Percentiles rank a stretch among this genome's conserved stretches.
Conservation (phyloP, 1,140 invertebrate genomes). For the Chrysoperla carnea region DNA sequence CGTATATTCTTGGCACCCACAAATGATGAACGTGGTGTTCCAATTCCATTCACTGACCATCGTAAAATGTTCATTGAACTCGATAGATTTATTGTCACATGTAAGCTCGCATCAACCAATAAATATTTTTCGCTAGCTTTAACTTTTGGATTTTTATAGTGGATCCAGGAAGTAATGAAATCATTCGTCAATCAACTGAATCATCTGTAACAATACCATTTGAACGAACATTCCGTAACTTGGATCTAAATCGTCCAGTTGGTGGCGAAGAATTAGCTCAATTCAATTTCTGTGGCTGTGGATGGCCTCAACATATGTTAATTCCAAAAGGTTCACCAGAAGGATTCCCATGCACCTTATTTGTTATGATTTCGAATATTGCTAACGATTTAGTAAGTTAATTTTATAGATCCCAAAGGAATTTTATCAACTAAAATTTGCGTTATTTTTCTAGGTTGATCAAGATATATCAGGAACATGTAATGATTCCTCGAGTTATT, state of each 20-base stretch:
- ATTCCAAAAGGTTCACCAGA: conserved; percentile 24
- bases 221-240: conserved; percentile 39
- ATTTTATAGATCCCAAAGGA: too few species aligned
- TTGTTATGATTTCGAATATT: conserved; percentile 30
- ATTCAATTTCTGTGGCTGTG: conserved; percentile 34
- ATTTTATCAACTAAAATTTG: too few species aligned
- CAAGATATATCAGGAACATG: conserved; percentile 25
- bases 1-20: conserved; percentile 39
- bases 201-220: conserved; percentile 45
- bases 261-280: conserved; percentile 16
- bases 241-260: conserved; percentile 23
- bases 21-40: conserved; percentile 29
- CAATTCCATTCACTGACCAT: conserved; percentile 29
- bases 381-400: conserved; percentile 13
- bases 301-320: conserved; percentile 32
- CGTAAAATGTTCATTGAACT: conserved; percentile 33
- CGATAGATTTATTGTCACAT: conserved; percentile 31
- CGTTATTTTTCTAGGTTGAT: conserved; percentile 5
- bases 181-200: conserved; percentile 31
- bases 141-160: conserved; percentile 20
- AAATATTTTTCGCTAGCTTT: too few species aligned
- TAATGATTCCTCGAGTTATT: conserved; percentile 52
- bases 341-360: conserved; percentile 24
- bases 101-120: conserved; percentile 18
- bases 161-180: conserved; percentile 30